Percentiles rank a stretch among this genome's conserved stretches.
Conservation (phyloP, 2,797 vertebrate genomes). For the Siniperca obscura region DNA sequence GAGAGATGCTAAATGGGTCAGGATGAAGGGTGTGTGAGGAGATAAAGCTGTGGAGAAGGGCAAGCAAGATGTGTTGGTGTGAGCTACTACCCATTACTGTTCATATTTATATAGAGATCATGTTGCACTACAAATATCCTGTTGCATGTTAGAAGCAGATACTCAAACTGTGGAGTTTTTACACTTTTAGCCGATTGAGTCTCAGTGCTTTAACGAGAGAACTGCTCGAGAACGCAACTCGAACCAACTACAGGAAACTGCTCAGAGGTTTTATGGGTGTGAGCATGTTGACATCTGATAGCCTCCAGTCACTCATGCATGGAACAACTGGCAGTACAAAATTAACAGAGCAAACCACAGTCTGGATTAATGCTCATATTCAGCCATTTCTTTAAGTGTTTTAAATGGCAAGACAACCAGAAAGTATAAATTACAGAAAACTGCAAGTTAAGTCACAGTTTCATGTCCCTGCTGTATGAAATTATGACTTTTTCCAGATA, state of each 20-base stretch:
- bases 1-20: slow-evolving; percentile 44
- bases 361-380: neutral
- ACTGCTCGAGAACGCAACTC: slow-evolving; percentile 1
- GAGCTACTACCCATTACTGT: neutral
- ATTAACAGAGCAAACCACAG: slow-evolving; percentile 4
- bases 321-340: neutral
- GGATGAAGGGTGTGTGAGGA: slow-evolving; percentile 1
- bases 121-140: neutral
- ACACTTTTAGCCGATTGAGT: neutral
- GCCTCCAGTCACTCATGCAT: slow-evolving; percentile 24
- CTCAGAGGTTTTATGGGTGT: slow-evolving; percentile 35
- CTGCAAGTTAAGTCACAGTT: neutral
- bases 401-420: neutral
- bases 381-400: neutral
- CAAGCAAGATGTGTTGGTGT: neutral
- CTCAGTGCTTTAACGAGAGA: slow-evolving; percentile 19
- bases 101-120: slow-evolving; percentile 16
- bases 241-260: slow-evolving; percentile 14
- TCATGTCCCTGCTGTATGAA: neutral
- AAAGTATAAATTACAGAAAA: neutral
- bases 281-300: slow-evolving; percentile 36
- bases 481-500: neutral
- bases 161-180: slow-evolving; percentile 8
- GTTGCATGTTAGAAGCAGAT: neutral
- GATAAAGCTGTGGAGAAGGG: slow-evolving; percentile 1